Conservation (phyloP, 2,113 vertebrate species). For the Protobothrops mucrosquamatus region DNA sequence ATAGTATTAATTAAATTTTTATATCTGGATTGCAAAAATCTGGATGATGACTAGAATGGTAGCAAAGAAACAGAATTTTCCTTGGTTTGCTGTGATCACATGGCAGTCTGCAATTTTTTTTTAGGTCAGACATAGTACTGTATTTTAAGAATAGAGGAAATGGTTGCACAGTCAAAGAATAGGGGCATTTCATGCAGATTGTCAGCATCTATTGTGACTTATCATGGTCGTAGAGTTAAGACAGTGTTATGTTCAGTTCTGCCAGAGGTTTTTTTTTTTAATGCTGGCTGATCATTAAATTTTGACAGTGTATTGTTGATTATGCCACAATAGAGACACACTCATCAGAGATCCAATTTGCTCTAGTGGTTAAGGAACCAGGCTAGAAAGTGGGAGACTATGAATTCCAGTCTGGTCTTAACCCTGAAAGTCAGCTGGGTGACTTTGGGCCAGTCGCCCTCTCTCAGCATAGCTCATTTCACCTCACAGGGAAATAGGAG, state of each 20-base stretch:
- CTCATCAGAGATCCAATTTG: neutral
- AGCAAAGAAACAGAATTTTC: neutral
- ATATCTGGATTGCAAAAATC: neutral
- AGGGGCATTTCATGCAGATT: neutral
- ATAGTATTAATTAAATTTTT: neutral
- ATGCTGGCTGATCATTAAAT: conserved; percentile 12
- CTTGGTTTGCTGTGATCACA: neutral
- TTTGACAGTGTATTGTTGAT: conserved; percentile 13
- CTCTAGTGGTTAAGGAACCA: neutral
- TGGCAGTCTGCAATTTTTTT: neutral
- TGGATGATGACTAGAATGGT: neutral
- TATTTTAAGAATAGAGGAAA: neutral
- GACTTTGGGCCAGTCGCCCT: neutral
- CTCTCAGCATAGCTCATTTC: neutral
- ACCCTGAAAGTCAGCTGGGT: neutral
- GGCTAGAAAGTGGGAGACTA: neutral
- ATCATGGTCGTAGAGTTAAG: neutral
- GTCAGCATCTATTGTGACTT: neutral
- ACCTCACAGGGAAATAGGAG: neutral
- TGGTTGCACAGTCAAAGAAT: neutral
- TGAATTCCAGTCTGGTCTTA: neutral
- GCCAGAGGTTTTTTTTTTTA: neutral
- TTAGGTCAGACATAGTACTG: neutral
- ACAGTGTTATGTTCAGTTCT: neutral
- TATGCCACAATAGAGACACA: neutral